Evolutionary conservation across 2,888 invertebrate genomes (phyloP).

Genomic region (Caradrina kadenii): DNA sequence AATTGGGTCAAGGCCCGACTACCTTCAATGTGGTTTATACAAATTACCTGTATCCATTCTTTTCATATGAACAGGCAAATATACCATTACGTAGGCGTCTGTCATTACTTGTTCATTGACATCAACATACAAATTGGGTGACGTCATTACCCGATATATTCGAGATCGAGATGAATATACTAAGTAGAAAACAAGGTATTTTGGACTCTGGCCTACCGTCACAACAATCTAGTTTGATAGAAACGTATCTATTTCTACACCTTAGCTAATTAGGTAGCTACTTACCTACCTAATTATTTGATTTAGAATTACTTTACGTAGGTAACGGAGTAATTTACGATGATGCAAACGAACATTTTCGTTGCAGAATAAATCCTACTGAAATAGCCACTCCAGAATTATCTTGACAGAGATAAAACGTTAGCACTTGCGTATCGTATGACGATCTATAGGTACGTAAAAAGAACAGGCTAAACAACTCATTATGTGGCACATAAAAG

Average conservation of each 20-base stretch:
- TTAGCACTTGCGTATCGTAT: slow-evolving; percentile 13
- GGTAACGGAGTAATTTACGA: neutral
- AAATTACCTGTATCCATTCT: no score
- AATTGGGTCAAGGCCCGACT: neutral
- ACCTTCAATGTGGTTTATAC: no score
- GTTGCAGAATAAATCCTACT: slow-evolving; percentile 17
- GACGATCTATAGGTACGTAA: slow-evolving; percentile 3
- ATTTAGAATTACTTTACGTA: slow-evolving; percentile 2
- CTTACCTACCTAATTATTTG: no score
- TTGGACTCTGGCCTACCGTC: slow-evolving; percentile 7
- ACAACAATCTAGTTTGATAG: neutral
- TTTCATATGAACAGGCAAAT: no score
- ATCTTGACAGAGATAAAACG: slow-evolving; percentile 37
- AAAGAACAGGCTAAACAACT: neutral
- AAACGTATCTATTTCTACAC: no score
- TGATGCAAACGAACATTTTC: slow-evolving; percentile 10
- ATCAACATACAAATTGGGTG: neutral
- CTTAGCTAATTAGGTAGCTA: neutral
- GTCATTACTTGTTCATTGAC: slow-evolving; percentile 13
- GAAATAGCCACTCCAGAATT: slow-evolving; percentile 40
- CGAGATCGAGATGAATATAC: no score
- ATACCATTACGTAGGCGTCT: neutral
- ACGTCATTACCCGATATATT: slow-evolving; percentile 6
- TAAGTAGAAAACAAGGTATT: neutral
- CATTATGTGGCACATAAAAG: no score